Evolutionary conservation across 2,888 invertebrate genomes (phyloP).

Genomic region (Sphaeridia pumilis): DNA sequence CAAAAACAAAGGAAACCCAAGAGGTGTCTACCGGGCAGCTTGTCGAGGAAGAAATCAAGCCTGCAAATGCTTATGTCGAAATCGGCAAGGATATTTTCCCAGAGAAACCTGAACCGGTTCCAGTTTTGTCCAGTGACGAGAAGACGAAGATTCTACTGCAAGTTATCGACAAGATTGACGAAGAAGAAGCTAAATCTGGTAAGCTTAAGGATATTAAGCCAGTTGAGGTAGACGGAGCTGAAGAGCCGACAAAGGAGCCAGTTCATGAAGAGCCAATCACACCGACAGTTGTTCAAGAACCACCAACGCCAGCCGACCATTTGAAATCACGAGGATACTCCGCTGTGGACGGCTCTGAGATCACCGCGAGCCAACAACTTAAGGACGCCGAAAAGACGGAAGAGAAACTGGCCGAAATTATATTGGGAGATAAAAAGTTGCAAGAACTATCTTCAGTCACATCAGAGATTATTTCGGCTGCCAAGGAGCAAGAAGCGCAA

Average conservation of each 20-base stretch:
- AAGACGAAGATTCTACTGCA: conserved; percentile 7
- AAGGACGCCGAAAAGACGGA: neutral
- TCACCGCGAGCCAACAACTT: neutral
- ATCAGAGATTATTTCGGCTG: no score
- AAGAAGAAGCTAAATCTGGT: neutral
- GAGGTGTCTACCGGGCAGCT: neutral
- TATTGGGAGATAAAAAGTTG: neutral
- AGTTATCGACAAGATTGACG: conserved; percentile 7
- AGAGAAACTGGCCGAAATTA: neutral
- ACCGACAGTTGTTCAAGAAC: neutral
- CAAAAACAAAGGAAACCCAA: neutral
- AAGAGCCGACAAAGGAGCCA: neutral
- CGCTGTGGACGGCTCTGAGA: neutral
- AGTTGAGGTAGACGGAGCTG: conserved; percentile 7
- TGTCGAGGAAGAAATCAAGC: neutral
- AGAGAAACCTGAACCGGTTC: conserved; percentile 8
- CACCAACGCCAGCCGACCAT: neutral
- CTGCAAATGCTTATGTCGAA: conserved; percentile 1
- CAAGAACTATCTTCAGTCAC: no score
- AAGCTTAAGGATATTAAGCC: neutral
- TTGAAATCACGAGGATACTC: neutral
- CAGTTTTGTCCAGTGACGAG: conserved; percentile 1
- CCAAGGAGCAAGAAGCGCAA: neutral
- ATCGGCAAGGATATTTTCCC: conserved; percentile 15
- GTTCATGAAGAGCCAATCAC: neutral